Base-by-base conservation (phyloP, 2,113 vertebrate species). In the Sterrhoptilus dennistouni region DNA sequence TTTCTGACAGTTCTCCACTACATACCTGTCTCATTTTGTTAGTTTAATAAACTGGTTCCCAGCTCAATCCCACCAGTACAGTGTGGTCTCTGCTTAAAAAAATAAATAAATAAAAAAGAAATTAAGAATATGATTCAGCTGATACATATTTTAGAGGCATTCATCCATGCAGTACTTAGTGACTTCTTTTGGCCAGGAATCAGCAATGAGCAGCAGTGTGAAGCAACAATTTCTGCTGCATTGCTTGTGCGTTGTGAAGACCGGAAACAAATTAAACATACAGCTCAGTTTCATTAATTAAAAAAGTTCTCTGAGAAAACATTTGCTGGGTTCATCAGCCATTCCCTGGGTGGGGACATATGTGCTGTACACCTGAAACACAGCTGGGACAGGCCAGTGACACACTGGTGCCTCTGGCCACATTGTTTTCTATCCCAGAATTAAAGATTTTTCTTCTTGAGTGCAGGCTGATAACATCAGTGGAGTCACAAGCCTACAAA, bases 131-230 rank as follows among this genome's bases (percentile, higher is more conserved):
- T 33, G 33, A 93, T 95, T 87, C 36, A 84, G 49, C 35, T 83
- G 83, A 82, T 92, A 72, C 49, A 79, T 65, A 64, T 89, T 94
- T 94, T n/a, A 56, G 36, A 95, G n/a, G 28, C 65, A 71, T 40
- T 92, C 87, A 91, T 60, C 77, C 87, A n/a, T 87, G 65, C 65
- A 68, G 90, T 38, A 80, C 60, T 44, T 77, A 81, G 49, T 56
- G 72, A 89, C 76, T 96, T 87, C 66, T 85, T 81, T 84, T 94
- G 80, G 89, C 83, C 80, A 87, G 40, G 60, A 60, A 82, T 82
- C 80, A 84, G 57, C 80, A 82, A 21, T 12, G 47, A 89, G 59
- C 50, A 88, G 63, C 78, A 38, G 40, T 0, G 24, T 50, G 72
- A 89, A 74, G 65, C 44, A 78, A 68, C 31, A 29, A 71, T 81